phyloP scores from a whole-genome alignment of 2,113 vertebrate species.

The Onychostoma macrolepis region DNA sequence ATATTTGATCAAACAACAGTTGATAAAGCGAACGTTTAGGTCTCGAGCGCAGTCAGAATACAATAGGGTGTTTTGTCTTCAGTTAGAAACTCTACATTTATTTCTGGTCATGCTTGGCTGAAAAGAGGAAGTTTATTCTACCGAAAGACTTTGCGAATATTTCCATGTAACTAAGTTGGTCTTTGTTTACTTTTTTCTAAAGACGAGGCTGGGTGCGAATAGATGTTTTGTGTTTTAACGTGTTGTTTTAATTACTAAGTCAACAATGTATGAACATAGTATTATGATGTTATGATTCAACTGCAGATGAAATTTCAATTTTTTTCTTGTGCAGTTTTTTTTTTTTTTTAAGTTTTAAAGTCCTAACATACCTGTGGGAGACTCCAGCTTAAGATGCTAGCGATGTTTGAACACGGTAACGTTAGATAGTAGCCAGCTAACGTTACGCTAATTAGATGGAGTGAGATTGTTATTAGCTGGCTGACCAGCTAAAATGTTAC shows the following conservation, averaged over 20 bases:
- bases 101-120: neutral
- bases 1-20: neutral
- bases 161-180: neutral
- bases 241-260: neutral
- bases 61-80: neutral
- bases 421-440: too few relatives aligned
- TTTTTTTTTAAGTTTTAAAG: neutral
- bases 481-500: neutral
- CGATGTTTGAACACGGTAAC: neutral
- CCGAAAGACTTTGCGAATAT: neutral
- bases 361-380: neutral
- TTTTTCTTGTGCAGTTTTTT: neutral
- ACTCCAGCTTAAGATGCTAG: neutral
- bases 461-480: neutral
- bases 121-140: slow-evolving; percentile 56
- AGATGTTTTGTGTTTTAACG: neutral
- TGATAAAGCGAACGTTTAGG: neutral
- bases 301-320: neutral
- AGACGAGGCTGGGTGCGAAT: too few relatives aligned
- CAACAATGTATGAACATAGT: neutral
- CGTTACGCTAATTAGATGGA: too few relatives aligned
- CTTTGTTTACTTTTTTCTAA: neutral
- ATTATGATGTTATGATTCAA: neutral
- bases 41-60: neutral
- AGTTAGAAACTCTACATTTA: neutral